Evolutionary conservation across 35 echinoderm and acorn worm species (phyloP).

Genomic region (Chiridota heheva): DNA sequence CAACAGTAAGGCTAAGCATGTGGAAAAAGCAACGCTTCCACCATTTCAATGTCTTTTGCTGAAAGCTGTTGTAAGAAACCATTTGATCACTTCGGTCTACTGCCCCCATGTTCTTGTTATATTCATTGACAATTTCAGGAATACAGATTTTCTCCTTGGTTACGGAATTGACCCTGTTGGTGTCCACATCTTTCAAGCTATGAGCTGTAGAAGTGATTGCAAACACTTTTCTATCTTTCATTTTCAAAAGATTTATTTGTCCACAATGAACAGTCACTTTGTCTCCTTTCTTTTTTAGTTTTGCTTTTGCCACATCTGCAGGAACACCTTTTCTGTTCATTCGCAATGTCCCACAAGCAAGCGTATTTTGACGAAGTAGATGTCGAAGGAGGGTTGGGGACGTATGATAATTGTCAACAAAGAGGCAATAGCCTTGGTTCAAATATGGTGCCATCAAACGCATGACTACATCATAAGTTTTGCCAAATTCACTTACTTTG

Average conservation of each 20-base stretch:
- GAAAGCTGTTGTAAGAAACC: conserved; percentile 17
- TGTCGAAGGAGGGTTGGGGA: not conserved
- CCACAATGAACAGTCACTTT: not conserved
- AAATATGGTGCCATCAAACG: not conserved
- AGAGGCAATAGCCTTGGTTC: conserved; percentile 5
- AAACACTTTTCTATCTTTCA: conserved; percentile 1
- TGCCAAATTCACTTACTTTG: not conserved
- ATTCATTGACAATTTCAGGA: conserved; percentile 2
- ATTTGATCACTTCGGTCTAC: conserved; percentile 46
- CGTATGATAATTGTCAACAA: conserved; percentile 2
- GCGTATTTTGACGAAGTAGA: not conserved
- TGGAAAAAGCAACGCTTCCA: conserved; percentile 36
- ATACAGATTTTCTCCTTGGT: not conserved
- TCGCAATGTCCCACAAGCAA: not conserved
- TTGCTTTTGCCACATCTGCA: not conserved
- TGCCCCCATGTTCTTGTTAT: conserved; percentile 37
- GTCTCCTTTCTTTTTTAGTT: conserved; percentile 20
- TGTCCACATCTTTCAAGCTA: conserved; percentile 2
- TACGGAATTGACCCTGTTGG: not conserved
- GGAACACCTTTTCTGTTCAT: conserved; percentile 5
- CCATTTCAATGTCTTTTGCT: conserved; percentile 24
- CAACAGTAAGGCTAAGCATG: not conserved
- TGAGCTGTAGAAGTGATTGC: conserved; percentile 18
- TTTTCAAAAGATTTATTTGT: conserved; percentile 18
- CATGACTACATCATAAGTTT: conserved; percentile 11